A percentile compares a stretch with the other conserved stretches of the same genome.
Evolutionary conservation across 2,797 vertebrate genomes (phyloP).

Genomic region (Neomorphus geoffroyi): DNA sequence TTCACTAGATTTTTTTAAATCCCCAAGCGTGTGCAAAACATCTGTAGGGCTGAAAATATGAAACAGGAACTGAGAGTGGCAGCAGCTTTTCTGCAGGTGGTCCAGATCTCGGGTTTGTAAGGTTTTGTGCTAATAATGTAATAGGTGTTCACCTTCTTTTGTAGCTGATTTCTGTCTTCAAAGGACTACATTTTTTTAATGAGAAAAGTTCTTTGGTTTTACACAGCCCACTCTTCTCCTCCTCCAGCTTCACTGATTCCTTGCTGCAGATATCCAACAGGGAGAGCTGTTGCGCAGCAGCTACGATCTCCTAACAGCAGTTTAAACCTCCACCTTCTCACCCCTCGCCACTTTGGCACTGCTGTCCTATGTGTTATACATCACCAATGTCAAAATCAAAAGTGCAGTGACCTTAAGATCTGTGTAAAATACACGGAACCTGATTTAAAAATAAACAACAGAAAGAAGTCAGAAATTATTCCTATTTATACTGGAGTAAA

Average conservation of each 20-base stretch:
- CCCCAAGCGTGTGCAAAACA: conserved; percentile 39
- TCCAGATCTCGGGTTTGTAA: conserved; percentile 21
- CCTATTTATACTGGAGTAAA: conserved; percentile 35
- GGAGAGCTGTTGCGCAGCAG: conserved; percentile 67
- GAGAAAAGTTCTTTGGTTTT: conserved; percentile 1
- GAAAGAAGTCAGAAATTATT: conserved; percentile 47
- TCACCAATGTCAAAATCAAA: not conserved
- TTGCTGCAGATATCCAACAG: conserved; percentile 37
- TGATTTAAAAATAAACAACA: conserved; percentile 34
- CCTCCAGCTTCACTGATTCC: not conserved
- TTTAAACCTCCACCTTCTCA: not conserved
- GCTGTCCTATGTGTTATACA: not conserved
- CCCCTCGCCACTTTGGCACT: not conserved
- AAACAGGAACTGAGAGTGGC: conserved; percentile 49
- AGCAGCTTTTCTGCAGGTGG: conserved; percentile 63
- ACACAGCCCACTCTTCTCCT: not conserved
- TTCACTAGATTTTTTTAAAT: not conserved
- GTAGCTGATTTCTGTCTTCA: conserved; percentile 49
- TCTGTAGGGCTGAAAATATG: conserved; percentile 45
- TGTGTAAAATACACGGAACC: not conserved
- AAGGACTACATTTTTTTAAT: conserved; percentile 43
- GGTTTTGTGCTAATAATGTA: conserved; percentile 51
- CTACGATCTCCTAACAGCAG: not conserved
- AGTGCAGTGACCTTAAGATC: conserved; percentile 19
- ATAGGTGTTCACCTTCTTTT: conserved; percentile 49